These are phyloP conservation scores for Cephus nigrinus DNA, from an alignment of 2,888 invertebrate species.

Conservation along the genomic window DNA sequence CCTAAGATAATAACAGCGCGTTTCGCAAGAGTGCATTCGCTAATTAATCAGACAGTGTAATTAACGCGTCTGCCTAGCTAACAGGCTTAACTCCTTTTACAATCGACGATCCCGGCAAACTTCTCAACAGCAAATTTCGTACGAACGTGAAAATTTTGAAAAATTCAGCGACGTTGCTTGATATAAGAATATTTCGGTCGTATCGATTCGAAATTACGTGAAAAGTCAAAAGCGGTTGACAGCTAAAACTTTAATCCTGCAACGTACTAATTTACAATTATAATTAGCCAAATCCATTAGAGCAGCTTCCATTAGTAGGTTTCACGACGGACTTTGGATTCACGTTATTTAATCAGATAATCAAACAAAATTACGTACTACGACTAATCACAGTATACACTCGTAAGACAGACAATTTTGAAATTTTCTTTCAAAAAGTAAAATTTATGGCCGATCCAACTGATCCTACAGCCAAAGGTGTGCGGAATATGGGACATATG, in stretches of 20 bases:
- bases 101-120: background rate
- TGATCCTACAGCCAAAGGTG: background rate
- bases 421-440: no score
- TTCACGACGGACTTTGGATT: background rate
- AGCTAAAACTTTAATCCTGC: background rate
- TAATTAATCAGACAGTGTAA: background rate
- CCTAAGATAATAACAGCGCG: background rate
- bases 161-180: background rate
- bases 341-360: background rate
- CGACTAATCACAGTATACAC: background rate
- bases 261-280: background rate
- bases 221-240: background rate
- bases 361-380: background rate
- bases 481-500: background rate
- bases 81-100: background rate
- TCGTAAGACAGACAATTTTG: no score
- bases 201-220: background rate
- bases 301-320: background rate
- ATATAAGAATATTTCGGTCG: background rate
- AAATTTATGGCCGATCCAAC: background rate
- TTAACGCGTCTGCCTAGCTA: background rate
- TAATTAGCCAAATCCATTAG: slow-evolving; percentile 8
- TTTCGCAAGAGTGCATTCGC: background rate
- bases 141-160: background rate
- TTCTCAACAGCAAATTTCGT: background rate